Percentiles rank a stretch among this genome's conserved stretches.
These are phyloP conservation scores for Sus scrofa DNA, from an alignment of 2,113 vertebrate species.

Conservation along the genomic window DNA sequence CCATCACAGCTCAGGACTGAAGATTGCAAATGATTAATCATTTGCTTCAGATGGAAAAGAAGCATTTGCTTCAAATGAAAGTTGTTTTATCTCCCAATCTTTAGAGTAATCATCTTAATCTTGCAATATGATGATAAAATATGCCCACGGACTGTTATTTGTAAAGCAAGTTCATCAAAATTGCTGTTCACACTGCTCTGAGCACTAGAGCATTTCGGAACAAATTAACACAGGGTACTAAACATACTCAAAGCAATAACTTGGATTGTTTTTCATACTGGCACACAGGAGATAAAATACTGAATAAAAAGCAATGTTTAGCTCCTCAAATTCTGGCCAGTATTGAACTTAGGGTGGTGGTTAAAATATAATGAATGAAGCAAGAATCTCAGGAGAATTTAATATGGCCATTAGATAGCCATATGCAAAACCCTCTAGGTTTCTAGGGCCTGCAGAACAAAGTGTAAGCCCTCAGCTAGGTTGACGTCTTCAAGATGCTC, in stretches of 20 bases:
- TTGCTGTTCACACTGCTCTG: neutral
- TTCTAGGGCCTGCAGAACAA: neutral
- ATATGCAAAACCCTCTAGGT: neutral
- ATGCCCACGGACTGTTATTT: neutral
- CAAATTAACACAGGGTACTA: neutral
- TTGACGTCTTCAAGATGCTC: neutral
- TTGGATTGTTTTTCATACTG: neutral
- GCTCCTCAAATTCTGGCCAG: neutral
- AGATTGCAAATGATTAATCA: neutral
- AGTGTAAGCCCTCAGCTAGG: neutral
- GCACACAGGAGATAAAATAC: neutral
- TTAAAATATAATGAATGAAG: neutral
- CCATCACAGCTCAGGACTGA: neutral
- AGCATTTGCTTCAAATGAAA: neutral
- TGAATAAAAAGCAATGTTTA: constrained; percentile 1
- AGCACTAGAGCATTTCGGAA: constrained; percentile 21
- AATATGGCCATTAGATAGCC: neutral
- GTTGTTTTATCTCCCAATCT: neutral
- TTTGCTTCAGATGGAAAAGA: neutral
- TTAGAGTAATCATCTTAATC: constrained; percentile 1
- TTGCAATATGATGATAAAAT: neutral
- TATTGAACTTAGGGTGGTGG: neutral
- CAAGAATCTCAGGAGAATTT: neutral
- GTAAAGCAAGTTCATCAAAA: constrained; percentile 10
- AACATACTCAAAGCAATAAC: neutral